Percentiles rank a stretch among this genome's conserved stretches.
Evolutionary conservation across 1,140 invertebrate species (phyloP).

Genomic region (Oryctes rhinoceros): DNA sequence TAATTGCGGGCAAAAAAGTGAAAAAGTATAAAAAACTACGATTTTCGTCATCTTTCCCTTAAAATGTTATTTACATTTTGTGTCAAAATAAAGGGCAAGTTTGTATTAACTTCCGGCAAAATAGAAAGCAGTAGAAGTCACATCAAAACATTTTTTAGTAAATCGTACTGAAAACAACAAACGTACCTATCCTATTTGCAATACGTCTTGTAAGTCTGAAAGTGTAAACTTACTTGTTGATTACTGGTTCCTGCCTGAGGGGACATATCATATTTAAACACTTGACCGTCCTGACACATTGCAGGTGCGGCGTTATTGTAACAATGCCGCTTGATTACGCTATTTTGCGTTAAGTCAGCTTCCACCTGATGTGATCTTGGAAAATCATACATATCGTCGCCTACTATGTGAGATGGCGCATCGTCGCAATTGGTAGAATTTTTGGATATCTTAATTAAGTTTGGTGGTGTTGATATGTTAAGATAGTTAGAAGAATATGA

Average conservation of each 20-base stretch:
- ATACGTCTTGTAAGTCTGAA: background rate
- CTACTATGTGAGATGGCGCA: constrained; percentile 31
- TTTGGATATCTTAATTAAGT: constrained; percentile 43
- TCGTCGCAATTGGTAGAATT: background rate
- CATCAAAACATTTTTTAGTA: no score
- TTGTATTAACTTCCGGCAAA: no score
- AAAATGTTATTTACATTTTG: no score
- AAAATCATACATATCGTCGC: constrained; percentile 78
- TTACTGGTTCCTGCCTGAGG: constrained; percentile 55
- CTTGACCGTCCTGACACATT: constrained; percentile 64
- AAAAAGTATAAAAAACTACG: no score
- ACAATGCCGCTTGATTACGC: constrained; percentile 64
- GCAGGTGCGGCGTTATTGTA: constrained; percentile 77
- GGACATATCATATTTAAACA: constrained; percentile 66
- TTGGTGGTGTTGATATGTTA: constrained; percentile 58
- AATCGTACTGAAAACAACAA: no score
- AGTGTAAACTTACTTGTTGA: constrained; percentile 14
- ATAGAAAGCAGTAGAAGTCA: no score
- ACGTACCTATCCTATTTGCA: no score
- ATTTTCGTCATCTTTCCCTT: no score
- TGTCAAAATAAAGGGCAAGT: no score
- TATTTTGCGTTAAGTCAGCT: constrained; percentile 53
- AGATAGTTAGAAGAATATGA: constrained; percentile 63
- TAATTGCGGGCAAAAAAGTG: no score
- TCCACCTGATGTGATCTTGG: constrained; percentile 70